phyloP scores from a whole-genome alignment of 2,797 vertebrate species.

The Rhodeus uyekii region DNA sequence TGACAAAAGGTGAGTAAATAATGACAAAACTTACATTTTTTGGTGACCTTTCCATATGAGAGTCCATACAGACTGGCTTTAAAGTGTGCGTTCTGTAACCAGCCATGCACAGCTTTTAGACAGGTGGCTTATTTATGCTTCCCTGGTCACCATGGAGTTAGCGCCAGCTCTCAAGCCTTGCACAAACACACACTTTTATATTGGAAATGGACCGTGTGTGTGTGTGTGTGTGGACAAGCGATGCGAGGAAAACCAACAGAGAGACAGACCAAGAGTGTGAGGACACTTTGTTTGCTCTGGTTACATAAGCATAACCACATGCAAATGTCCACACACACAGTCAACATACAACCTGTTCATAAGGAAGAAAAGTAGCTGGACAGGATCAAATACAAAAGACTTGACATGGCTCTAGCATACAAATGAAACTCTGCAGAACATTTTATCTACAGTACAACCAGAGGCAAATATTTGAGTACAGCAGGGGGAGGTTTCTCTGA shows the following conservation, averaged over 20 bases:
- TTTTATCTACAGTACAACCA: slow-evolving; percentile 21
- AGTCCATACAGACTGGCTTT: slow-evolving; percentile 9
- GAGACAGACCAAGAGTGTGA: slow-evolving; percentile 21
- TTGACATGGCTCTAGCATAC: neutral
- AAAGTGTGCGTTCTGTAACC: slow-evolving; percentile 10
- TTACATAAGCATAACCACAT: slow-evolving; percentile 35
- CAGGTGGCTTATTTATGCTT: slow-evolving; percentile 52
- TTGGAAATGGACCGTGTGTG: slow-evolving; percentile 12
- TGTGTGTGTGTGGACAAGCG: slow-evolving; percentile 6
- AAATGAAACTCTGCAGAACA: neutral
- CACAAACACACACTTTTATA: slow-evolving; percentile 32
- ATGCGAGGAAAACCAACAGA: neutral
- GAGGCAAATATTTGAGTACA: slow-evolving; percentile 22
- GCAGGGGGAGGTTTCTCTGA: neutral
- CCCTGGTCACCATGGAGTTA: slow-evolving; percentile 33
- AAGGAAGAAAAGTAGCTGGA: slow-evolving; percentile 18
- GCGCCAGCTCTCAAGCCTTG: slow-evolving; percentile 43
- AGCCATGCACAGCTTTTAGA: slow-evolving; percentile 21
- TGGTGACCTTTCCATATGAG: neutral
- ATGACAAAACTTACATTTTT: neutral
- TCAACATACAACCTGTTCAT: slow-evolving; percentile 38
- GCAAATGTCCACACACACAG: slow-evolving; percentile 47
- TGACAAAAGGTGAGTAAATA: neutral
- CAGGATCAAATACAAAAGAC: slow-evolving; percentile 18
- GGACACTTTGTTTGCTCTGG: slow-evolving; percentile 38